These are phyloP conservation scores for Plectropomus leopardus DNA, from an alignment of 2,113 vertebrate species.

Conservation along the genomic window DNA sequence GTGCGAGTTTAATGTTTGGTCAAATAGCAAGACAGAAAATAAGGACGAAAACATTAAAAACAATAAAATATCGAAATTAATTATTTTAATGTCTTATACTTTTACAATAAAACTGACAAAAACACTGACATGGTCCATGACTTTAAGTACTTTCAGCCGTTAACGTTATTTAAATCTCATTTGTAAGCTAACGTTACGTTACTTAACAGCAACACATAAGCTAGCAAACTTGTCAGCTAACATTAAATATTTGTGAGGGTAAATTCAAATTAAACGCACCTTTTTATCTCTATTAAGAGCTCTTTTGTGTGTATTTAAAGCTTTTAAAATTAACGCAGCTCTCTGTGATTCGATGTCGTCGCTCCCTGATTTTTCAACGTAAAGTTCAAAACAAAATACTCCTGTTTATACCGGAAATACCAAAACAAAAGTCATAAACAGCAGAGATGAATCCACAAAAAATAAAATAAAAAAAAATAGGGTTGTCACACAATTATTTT, in stretches of 20 bases:
- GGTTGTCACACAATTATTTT: too few species aligned
- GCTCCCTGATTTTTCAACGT: too few species aligned
- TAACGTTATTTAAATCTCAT: background rate
- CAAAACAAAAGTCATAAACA: background rate
- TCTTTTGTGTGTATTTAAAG: background rate
- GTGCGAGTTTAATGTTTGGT: background rate
- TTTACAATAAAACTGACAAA: too few species aligned
- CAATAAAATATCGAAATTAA: too few species aligned
- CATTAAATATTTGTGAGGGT: background rate
- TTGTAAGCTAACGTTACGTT: background rate
- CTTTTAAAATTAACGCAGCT: background rate
- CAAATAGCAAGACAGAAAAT: background rate
- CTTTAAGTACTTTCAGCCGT: background rate
- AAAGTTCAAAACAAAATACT: background rate
- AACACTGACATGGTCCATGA: too few species aligned
- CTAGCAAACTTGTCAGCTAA: background rate
- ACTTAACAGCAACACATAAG: background rate
- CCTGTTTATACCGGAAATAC: background rate
- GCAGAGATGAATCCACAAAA: too few species aligned
- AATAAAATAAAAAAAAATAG: too few species aligned
- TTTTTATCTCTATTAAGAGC: accelerated
- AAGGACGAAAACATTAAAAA: too few species aligned
- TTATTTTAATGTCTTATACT: too few species aligned
- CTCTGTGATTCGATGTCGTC: too few species aligned
- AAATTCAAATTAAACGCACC: background rate